Evolutionary conservation across 2,113 vertebrate genomes (phyloP), one percentile per base, ranked within the genome.

Genomic region (Cettia cetti): DNA sequence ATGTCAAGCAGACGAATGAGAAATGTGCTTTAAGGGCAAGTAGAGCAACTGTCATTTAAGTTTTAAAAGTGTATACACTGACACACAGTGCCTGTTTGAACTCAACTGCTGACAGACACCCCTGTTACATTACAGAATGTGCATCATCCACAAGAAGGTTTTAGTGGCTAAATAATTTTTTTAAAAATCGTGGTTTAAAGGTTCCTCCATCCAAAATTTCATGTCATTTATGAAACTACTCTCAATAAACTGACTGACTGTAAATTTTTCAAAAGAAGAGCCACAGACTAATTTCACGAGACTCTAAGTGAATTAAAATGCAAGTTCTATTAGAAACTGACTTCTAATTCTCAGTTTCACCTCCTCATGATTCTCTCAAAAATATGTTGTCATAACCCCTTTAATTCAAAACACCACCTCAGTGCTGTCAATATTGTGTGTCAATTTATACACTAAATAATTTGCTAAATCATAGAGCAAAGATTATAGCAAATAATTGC

Each of bases 1-100:
- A 98, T 97, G 96, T 98, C 95, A 98, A 98, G 98, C 97, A 98
- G 94, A 97, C 75, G 75, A 98, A 98, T 94, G 95, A 94, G 79
- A 98, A 98, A 97, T 74, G 92, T 95, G 96, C 69, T 94, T 91
- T 85, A 94, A 95, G 85, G 92, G 78, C 82, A 95, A 96, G 95
- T 1, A 96, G 37, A 68, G 54, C 65, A 89, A 92, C 2, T 89
- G n/a, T 21, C 40, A 79, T 39, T 76, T 44, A 33, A 82, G 66
- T 85, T 83, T 86, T 39, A 54, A 8, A 68, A 42, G 69, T 24
- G 66, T 81, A 95, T 89, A 94, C 19, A 53, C 11, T 94, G 95
- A 86, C 96, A 96, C 96, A 89, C 92, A 89, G 75, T 7, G 84
- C 23, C 60, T 78, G n/a, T 11, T 28, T 17, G 11, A 89, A 64